Evolutionary conservation across 2,888 invertebrate genomes (phyloP).

Genomic region (Stenolophus ochropezus): DNA sequence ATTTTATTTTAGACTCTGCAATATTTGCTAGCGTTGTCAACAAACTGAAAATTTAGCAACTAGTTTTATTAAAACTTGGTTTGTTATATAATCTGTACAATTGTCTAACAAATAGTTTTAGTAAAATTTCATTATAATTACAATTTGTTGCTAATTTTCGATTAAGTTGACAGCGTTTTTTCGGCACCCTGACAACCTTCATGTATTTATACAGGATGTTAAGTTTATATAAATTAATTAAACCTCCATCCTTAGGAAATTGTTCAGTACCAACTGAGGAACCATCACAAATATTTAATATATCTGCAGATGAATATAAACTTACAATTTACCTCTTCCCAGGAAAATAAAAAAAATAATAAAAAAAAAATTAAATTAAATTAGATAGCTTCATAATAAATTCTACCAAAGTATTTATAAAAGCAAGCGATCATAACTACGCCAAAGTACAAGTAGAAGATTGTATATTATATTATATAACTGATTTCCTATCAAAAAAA

Average conservation of each 20-base stretch:
- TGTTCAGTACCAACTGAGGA: background rate
- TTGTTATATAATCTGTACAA: background rate
- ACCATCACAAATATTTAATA: background rate
- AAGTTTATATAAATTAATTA: slow-evolving; percentile 5
- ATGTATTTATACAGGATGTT: slow-evolving; percentile 7
- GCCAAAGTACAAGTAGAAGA: background rate
- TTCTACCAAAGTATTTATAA: background rate
- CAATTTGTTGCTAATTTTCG: background rate
- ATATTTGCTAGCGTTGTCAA: background rate
- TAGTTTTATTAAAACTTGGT: background rate
- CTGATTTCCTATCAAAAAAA: background rate
- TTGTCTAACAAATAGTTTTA: background rate
- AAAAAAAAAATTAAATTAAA: background rate
- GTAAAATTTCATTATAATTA: background rate
- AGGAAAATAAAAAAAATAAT: background rate
- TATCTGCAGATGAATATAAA: background rate
- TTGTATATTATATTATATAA: background rate
- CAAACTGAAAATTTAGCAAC: background rate
- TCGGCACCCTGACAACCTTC: slow-evolving; percentile 22
- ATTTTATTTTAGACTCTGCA: background rate
- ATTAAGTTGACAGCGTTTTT: slow-evolving; percentile 32
- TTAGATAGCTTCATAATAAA: background rate
- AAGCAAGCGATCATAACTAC: background rate
- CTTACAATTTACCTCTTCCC: background rate
- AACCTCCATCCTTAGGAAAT: slow-evolving; percentile 12